Base-by-base conservation (phyloP, 2,888 invertebrate genomes). In the Achlya flavicornis region DNA sequence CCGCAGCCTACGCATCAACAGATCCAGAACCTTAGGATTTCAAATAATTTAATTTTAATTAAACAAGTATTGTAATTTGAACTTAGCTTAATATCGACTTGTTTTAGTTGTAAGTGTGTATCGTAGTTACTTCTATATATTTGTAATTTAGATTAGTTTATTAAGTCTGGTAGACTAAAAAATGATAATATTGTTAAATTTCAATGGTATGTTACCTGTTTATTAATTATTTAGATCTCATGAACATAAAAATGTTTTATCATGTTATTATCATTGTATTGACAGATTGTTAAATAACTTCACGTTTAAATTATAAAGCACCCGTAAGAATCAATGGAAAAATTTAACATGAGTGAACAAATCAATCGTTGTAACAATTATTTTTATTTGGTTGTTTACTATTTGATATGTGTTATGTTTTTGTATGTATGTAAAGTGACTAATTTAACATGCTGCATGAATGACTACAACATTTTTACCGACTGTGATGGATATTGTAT, bases 21-120 rank as follows among this genome's bases (percentile, higher is more conserved):
- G 91, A 92, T 70, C 86, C 85, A 7, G 88, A 90, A 77, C 83
- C 87, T 63, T 88, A 87, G 73, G 70, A 67, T 61, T 66, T 57
- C 35, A 48, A 6, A 19, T 57, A 32, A 69, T 68, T 70, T 69
- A 69, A 67, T 61, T 69, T 38, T 12, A 41, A 41, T 4, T 67
- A 64, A 64, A 64, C 66, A 67, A 71, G 67, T 74, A 72, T 72
- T 75, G 63, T 72, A 72, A 68, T 66, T 68, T 66, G 64, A 70
- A 65, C 46, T 68, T 71, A 65, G 62, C 66, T 62, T 71, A 64
- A 64, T 59, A 59, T 65, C 63, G 60, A 61, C 65, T 63, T 69
- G 58, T 53, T 71, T 70, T 71, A 73, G 65, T 67, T 70, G 38
- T 77, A 74, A 75, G 76, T 72, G 65, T 75, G 71, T 78, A 77